These are phyloP conservation scores for Hybognathus amarus DNA, from an alignment of 2,797 vertebrate genomes.

Conservation along the genomic window DNA sequence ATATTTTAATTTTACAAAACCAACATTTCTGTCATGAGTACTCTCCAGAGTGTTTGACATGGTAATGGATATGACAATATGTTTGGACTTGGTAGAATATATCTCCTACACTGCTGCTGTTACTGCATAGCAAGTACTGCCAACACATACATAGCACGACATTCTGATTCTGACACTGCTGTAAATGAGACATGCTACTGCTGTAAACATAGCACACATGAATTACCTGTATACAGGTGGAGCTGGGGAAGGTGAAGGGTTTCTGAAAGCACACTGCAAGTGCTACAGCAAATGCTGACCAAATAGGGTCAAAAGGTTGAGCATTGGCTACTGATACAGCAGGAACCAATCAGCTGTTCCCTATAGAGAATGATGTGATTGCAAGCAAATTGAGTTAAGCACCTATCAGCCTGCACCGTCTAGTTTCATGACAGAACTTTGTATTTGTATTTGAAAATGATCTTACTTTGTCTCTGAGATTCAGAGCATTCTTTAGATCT, in stretches of 20 bases:
- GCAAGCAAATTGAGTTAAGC: not conserved
- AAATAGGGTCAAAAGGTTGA: not conserved
- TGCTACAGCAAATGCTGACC: not conserved
- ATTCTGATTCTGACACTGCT: not conserved
- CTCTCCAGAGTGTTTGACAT: not conserved
- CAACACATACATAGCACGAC: not conserved
- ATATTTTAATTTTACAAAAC: constrained; percentile 1
- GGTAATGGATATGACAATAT: not conserved
- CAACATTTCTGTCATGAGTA: constrained; percentile 4
- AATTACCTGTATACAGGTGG: not conserved
- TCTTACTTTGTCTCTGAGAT: constrained; percentile 11
- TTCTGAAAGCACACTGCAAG: not conserved
- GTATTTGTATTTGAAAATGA: not conserved
- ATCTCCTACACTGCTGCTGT: not conserved
- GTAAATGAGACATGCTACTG: not conserved
- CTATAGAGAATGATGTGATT: not conserved
- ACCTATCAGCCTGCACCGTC: not conserved
- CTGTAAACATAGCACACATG: not conserved
- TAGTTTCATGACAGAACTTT: not conserved
- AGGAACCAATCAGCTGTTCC: too few relatives aligned
- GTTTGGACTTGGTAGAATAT: not conserved
- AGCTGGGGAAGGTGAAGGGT: not conserved
- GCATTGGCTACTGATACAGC: not conserved
- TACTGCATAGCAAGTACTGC: not conserved
- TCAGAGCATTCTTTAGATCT: constrained; percentile 52